A percentile compares a stretch with the other conserved stretches of the same genome.
Conservation (phyloP, 2,888 invertebrate genomes). For the Leistus spinibarbis region DNA sequence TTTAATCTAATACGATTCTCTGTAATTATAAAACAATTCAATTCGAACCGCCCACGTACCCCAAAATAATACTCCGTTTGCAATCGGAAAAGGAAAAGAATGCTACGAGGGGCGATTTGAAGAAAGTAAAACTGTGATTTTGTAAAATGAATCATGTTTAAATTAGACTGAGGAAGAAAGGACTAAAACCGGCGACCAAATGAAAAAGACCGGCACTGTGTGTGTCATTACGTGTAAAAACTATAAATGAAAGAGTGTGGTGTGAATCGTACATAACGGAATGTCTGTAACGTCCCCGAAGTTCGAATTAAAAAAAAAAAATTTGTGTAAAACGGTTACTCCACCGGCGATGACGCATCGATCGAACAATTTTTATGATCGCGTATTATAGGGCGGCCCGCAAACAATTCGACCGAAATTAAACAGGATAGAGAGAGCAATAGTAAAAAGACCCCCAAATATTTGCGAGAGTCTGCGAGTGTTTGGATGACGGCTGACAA, state of each 20-base stretch:
- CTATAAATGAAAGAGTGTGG: neutral
- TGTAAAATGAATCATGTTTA: conserved; percentile 10
- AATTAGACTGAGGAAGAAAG: no score
- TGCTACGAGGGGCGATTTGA: neutral
- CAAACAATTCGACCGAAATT: neutral
- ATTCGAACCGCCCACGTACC: no score
- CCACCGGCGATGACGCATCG: conserved; percentile 66
- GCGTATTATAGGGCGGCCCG: neutral
- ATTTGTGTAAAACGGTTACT: neutral
- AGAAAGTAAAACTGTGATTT: neutral
- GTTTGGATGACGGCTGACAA: conserved; percentile 9
- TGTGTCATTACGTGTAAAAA: neutral
- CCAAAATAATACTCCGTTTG: no score
- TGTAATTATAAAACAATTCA: no score
- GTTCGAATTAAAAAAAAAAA: neutral
- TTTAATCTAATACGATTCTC: no score
- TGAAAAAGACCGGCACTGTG: no score
- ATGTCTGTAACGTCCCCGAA: neutral
- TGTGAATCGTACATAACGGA: neutral
- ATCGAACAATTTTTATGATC: conserved; percentile 52
- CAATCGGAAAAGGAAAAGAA: no score
- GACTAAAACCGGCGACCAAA: no score
- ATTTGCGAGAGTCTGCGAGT: neutral
- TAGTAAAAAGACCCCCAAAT: no score
- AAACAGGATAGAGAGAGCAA: neutral